Evolutionary conservation across 2,888 invertebrate genomes (phyloP).

Genomic region (Drosophila meridionalis): DNA sequence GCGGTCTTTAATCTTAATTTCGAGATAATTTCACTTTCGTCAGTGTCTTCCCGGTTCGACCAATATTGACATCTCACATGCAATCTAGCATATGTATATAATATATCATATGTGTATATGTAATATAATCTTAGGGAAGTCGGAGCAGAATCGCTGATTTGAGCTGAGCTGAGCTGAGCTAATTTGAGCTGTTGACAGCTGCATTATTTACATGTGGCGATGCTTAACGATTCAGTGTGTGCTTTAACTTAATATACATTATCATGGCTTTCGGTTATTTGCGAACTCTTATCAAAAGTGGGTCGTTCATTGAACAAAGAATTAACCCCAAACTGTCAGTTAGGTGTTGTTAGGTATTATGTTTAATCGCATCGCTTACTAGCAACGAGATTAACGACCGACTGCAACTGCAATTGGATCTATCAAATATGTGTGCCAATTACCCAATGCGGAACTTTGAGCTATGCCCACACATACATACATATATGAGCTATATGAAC

Average conservation of each 20-base stretch:
- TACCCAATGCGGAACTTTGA: conserved; percentile 9
- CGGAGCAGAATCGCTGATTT: conserved; percentile 27
- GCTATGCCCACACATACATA: not conserved
- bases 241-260: conserved; percentile 40
- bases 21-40: not conserved
- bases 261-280: conserved; percentile 31
- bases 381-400: conserved; percentile 9
- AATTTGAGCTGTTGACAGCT: conserved; percentile 46
- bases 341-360: conserved; percentile 44
- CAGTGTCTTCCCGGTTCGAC: not conserved
- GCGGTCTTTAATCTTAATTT: too few relatives aligned
- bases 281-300: conserved; percentile 57
- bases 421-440: not conserved
- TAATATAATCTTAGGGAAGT: conserved; percentile 8
- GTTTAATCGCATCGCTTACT: conserved; percentile 24
- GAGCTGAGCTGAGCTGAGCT: conserved; percentile 39
- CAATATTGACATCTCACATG: not conserved
- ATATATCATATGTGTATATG: not conserved
- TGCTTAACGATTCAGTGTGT: conserved; percentile 15
- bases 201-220: conserved; percentile 37
- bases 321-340: conserved; percentile 72
- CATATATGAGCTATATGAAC: not conserved
- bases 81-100: not conserved
- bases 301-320: conserved; percentile 68
- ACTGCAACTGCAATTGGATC: conserved; percentile 28